These are phyloP conservation scores for Sigmodon hispidus DNA, from an alignment of 2,113 vertebrate genomes.

Conservation along the genomic window DNA sequence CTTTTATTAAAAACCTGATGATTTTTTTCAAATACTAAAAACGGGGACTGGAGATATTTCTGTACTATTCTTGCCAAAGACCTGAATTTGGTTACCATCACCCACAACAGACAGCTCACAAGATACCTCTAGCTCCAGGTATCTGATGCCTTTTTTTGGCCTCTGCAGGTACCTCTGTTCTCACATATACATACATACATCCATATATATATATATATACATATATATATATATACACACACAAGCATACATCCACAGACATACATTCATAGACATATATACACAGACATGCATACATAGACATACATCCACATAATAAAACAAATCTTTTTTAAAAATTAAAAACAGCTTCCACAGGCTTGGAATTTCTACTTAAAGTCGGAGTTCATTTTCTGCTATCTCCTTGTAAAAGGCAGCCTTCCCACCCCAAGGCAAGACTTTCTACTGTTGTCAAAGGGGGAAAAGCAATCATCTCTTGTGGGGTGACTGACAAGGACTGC, in stretches of 20 bases:
- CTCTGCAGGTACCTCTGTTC: background rate
- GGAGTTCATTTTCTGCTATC: background rate
- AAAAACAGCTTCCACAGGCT: background rate
- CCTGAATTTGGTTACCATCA: background rate
- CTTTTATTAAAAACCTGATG: background rate
- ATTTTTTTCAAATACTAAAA: background rate
- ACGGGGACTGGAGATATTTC: background rate
- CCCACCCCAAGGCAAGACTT: background rate
- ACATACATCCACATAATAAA: background rate
- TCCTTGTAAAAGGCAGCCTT: background rate
- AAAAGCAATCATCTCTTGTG: background rate
- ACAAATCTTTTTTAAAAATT: background rate
- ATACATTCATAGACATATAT: no score
- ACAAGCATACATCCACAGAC: no score
- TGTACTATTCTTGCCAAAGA: background rate
- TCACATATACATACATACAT: no score
- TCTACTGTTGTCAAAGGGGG: background rate
- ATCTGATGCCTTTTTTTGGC: background rate
- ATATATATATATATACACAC: no score
- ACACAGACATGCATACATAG: no score
- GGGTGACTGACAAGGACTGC: background rate
- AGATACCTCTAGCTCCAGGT: background rate
- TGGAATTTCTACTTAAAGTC: background rate
- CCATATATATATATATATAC: background rate
- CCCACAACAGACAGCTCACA: background rate